Evolutionary conservation across 2,888 invertebrate species (phyloP), one percentile per base, ranked within the genome.

Genomic region (Arge pagana): DNA sequence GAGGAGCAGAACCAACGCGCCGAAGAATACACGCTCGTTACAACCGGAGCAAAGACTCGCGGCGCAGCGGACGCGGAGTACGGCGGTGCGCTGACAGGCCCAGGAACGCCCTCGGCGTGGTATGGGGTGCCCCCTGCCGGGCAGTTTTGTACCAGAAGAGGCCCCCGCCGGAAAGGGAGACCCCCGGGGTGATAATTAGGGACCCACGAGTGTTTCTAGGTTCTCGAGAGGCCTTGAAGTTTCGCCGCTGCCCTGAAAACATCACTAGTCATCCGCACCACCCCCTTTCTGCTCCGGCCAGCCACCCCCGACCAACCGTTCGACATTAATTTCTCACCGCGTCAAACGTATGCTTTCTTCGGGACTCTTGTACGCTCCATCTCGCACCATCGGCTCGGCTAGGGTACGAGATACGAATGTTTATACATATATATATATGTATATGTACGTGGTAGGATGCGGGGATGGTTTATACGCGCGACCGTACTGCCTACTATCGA

Each of bases 141-240:
- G 72, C 72, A 71, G 72, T 72, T 72, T 72, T 72, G 73, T 74
- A 71, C 67, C 68, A 67, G 70, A 65, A 69, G 67, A 67, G 66
- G 63, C 62, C 61, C 63, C 66, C 64, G 66, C 62, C 68, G 66
- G 68, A 70, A 67, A 70, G 73, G 72, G 74, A 70, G 69, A 72
- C 73, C 73, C 75, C 75, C 60, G 74, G 66, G 64, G 74, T 62
- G 74, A 75, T 75, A 75, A 75, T 75, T 75, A 75, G 75, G 72
- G 72, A 68, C 70, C 74, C 72, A 70, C 72, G 74, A 72, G 73
- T 73, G 72, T 74, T 73, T 72, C 72, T 73, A 69, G 69, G 67
- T 70, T 72, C 67, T 67, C 57, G 54, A 64, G 64, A 66, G 67
- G 67, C 71, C 74, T 75, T 75, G 71, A 74, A 74, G 74, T 72